These are phyloP conservation scores for Hippocampus guttulatus DNA, from an alignment of 2,113 vertebrate genomes.

Conservation along the genomic window DNA sequence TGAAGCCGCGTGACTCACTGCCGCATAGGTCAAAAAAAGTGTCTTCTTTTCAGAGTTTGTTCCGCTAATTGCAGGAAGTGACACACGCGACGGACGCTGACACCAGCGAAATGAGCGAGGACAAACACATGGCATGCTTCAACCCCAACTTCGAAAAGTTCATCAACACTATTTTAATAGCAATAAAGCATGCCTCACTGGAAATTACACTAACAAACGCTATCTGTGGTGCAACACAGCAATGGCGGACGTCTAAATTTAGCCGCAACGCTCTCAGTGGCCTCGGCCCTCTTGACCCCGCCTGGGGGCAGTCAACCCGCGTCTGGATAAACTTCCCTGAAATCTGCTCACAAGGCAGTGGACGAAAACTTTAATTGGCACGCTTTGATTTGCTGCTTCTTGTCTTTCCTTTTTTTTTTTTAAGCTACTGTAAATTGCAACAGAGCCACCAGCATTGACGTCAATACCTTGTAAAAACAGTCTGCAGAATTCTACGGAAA, in stretches of 20 bases:
- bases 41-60: slow-evolving; percentile 39
- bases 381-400: slow-evolving; percentile 14
- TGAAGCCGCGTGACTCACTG: slow-evolving; percentile 24
- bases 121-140: slow-evolving; percentile 27
- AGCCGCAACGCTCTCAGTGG: slow-evolving; percentile 17
- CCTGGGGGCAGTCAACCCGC: slow-evolving; percentile 45
- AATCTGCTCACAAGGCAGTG: slow-evolving; percentile 41
- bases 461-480: slow-evolving; percentile 16
- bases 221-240: slow-evolving; percentile 34
- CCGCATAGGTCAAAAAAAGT: slow-evolving; percentile 18
- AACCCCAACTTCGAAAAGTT: slow-evolving; percentile 35
- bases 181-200: slow-evolving; percentile 21
- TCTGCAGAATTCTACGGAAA: too few relatives aligned
- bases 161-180: slow-evolving; percentile 44
- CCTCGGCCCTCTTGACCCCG: slow-evolving; percentile 34
- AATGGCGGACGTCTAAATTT: slow-evolving; percentile 29
- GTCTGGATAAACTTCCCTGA: slow-evolving; percentile 53
- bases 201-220: slow-evolving; percentile 8
- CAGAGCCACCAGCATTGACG: slow-evolving; percentile 13
- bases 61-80: slow-evolving; percentile 56
- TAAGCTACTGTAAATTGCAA: slow-evolving; percentile 11
- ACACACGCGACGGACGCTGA: slow-evolving; percentile 40
- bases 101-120: slow-evolving; percentile 28
- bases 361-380: slow-evolving; percentile 47
- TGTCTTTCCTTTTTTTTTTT: neutral